Percentiles rank a stretch among this genome's conserved stretches.
These are phyloP conservation scores for Panagrolaimus sp. DNA, from an alignment of 1,140 invertebrate species.

Conservation along the genomic window DNA sequence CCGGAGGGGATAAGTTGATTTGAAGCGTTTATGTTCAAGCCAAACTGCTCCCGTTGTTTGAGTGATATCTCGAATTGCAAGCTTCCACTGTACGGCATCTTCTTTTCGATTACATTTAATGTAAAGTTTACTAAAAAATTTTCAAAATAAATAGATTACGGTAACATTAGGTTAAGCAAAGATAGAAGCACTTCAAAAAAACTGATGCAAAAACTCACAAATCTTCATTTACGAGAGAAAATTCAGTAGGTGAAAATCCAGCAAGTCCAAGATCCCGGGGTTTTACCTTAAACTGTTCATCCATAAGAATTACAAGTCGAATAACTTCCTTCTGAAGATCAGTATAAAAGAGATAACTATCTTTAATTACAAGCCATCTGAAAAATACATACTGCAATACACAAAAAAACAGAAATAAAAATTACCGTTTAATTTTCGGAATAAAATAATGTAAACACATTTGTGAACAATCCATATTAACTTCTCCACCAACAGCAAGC, in stretches of 20 bases:
- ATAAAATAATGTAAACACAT: constrained; percentile 54
- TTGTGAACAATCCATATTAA: constrained; percentile 61
- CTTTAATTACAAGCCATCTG: constrained; percentile 64
- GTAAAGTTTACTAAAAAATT: constrained; percentile 59
- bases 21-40: constrained; percentile 57
- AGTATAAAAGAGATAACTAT: constrained; percentile 63
- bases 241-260: neutral
- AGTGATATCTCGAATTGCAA: constrained; percentile 47
- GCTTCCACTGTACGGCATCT: constrained; percentile 48
- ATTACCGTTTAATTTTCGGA: constrained; percentile 52
- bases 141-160: constrained; percentile 34
- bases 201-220: constrained; percentile 38
- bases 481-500: constrained; percentile 61
- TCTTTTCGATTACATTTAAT: constrained; percentile 61
- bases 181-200: too few relatives aligned
- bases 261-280: constrained; percentile 22
- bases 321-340: constrained; percentile 61
- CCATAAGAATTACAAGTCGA: constrained; percentile 63
- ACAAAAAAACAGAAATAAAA: neutral
- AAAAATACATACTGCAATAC: neutral
- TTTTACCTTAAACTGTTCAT: constrained; percentile 61
- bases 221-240: constrained; percentile 38
- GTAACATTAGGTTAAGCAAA: constrained; percentile 31
- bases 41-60: constrained; percentile 38
- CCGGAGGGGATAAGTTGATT: constrained; percentile 62